Evolutionary conservation across 2,888 invertebrate species (phyloP).

Genomic region (Spodoptera littoralis): DNA sequence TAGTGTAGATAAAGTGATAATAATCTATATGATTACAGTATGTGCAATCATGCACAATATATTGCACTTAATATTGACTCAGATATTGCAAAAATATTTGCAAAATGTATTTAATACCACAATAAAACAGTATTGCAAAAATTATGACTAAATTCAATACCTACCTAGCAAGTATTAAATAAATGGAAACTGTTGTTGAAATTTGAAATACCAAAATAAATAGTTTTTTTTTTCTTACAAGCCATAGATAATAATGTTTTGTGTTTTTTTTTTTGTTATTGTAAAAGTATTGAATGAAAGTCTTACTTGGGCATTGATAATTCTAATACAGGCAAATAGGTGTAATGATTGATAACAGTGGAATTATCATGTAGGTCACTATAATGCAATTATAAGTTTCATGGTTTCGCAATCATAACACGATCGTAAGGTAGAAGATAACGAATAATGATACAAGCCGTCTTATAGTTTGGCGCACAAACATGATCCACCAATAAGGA

Average conservation of each 20-base stretch:
- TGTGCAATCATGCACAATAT: not conserved
- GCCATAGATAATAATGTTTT: too few species aligned
- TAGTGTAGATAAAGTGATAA: slow-evolving; percentile 9
- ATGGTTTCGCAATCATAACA: slow-evolving; percentile 43
- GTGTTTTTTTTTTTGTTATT: not conserved
- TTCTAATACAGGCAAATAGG: not conserved
- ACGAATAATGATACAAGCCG: slow-evolving; percentile 35
- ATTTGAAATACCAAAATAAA: too few species aligned
- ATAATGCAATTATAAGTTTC: slow-evolving; percentile 43
- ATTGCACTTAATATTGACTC: not conserved
- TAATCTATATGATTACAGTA: slow-evolving; percentile 10
- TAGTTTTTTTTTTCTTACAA: too few species aligned
- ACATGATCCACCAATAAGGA: slow-evolving; percentile 41
- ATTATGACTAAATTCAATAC: too few species aligned
- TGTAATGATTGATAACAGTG: slow-evolving; percentile 41
- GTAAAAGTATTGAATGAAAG: not conserved
- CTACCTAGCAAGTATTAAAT: too few species aligned
- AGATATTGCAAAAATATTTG: too few species aligned
- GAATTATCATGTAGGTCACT: slow-evolving; percentile 53
- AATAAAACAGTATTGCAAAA: too few species aligned
- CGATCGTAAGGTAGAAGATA: slow-evolving; percentile 26
- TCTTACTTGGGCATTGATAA: slow-evolving; percentile 2
- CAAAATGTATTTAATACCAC: too few species aligned
- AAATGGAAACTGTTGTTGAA: too few species aligned
- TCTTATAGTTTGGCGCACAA: slow-evolving; percentile 44